These are phyloP conservation scores for Sycobia sp. DNA, from an alignment of 1,140 invertebrate species.

Conservation along the genomic window DNA sequence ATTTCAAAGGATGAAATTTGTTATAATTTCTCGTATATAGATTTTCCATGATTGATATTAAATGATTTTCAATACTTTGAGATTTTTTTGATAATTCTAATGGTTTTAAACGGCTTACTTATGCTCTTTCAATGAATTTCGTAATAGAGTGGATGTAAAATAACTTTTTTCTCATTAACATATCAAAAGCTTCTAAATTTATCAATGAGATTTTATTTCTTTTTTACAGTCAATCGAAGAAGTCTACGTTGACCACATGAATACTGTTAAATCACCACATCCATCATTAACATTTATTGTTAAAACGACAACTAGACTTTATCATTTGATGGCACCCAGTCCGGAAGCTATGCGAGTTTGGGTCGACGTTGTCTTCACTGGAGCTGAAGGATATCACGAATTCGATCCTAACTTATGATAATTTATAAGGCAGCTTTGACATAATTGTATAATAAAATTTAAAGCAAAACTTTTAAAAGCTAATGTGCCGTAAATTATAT, in stretches of 20 bases:
- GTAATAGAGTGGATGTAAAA: too few species aligned
- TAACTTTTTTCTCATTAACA: neutral
- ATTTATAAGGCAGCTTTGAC: neutral
- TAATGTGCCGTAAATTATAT: neutral
- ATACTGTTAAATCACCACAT: conserved; percentile 89
- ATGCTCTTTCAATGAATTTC: too few species aligned
- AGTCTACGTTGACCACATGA: conserved; percentile 94
- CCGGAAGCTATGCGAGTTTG: conserved; percentile 94
- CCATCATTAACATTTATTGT: conserved; percentile 93
- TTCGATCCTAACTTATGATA: conserved; percentile 59
- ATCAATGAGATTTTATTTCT: conserved; percentile 22
- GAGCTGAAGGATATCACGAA: conserved; percentile 83
- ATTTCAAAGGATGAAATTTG: too few species aligned
- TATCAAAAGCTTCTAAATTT: neutral
- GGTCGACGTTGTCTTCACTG: conserved; percentile 94
- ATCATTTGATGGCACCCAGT: conserved; percentile 90
- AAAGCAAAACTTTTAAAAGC: neutral
- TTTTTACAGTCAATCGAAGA: conserved; percentile 87
- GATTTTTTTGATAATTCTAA: too few species aligned
- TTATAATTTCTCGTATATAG: too few species aligned
- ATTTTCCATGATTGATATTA: too few species aligned
- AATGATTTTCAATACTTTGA: too few species aligned
- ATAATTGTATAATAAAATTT: conserved; percentile 14
- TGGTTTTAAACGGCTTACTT: too few species aligned
- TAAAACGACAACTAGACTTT: conserved; percentile 89